Evolutionary conservation across 2,888 invertebrate genomes (phyloP).

Genomic region (Pegoplata infirma): DNA sequence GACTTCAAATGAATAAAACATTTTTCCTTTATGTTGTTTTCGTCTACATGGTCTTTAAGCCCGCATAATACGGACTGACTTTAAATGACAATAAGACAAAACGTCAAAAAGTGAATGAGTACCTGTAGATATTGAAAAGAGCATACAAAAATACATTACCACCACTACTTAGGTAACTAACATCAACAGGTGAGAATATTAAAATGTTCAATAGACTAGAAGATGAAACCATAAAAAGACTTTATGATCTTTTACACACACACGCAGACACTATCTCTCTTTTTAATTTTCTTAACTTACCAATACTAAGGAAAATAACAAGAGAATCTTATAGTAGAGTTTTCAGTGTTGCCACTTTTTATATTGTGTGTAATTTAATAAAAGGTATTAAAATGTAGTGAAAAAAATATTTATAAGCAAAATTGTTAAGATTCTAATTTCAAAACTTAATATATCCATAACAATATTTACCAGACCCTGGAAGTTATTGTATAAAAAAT

Average conservation of each 20-base stretch:
- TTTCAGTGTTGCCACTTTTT: too few species aligned
- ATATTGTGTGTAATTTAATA: too few species aligned
- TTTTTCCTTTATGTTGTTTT: conserved; percentile 27
- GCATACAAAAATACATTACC: conserved; percentile 2
- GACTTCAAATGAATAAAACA: conserved; percentile 40
- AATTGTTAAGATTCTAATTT: too few species aligned
- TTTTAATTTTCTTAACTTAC: too few species aligned
- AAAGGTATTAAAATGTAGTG: too few species aligned
- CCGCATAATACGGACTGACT: conserved; percentile 30
- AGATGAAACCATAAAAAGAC: conserved; percentile 64
- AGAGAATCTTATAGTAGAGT: not conserved
- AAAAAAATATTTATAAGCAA: too few species aligned
- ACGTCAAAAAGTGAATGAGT: conserved; percentile 33
- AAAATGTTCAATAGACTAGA: too few species aligned
- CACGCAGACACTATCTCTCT: conserved; percentile 2
- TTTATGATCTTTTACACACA: conserved; percentile 4
- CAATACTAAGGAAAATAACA: too few species aligned
- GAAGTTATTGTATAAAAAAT: too few species aligned
- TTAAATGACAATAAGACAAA: conserved; percentile 44
- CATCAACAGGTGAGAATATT: conserved; percentile 38
- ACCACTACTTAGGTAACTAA: conserved; percentile 28
- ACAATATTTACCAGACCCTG: too few species aligned
- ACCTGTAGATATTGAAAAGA: conserved; percentile 39
- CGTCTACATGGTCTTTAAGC: conserved; percentile 23
- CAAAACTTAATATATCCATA: too few species aligned